A percentile compares a stretch with the other conserved stretches of the same genome.
phyloP scores from a whole-genome alignment of 2,797 vertebrate species.

The Eulemur mongoz region DNA sequence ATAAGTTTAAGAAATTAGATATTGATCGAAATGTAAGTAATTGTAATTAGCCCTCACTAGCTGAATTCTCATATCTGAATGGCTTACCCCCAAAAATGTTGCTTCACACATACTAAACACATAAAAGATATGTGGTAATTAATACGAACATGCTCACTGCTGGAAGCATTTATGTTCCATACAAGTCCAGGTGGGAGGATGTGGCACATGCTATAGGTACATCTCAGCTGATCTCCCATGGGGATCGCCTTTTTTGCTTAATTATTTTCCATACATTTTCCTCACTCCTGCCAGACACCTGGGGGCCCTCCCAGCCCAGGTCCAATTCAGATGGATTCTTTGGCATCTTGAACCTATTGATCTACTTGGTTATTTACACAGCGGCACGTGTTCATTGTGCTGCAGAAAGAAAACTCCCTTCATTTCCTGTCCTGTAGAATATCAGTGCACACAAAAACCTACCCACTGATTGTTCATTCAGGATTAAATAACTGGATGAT shows the following conservation, averaged over 20 bases:
- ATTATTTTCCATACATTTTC: neutral
- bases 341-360: neutral
- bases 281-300: neutral
- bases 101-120: neutral
- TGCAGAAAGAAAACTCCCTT: neutral
- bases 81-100: neutral
- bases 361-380: neutral
- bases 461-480: neutral
- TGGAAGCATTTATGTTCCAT: rapidly evolving
- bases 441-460: neutral
- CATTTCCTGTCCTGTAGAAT: rapidly evolving
- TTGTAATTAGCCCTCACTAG: slow-evolving; percentile 11
- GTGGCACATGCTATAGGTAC: rapidly evolving
- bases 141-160: rapidly evolving
- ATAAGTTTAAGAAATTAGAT: slow-evolving; percentile 59
- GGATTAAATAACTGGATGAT: neutral
- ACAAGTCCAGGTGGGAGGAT: neutral
- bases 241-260: neutral
- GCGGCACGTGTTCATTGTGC: rapidly evolving
- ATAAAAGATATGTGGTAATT: neutral
- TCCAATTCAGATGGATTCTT: neutral
- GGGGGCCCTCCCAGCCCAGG: neutral
- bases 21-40: slow-evolving; percentile 52
- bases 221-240: rapidly evolving
- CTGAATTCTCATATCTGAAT: slow-evolving; percentile 11